Evolutionary conservation across 2,888 invertebrate species (phyloP), one percentile per base, ranked within the genome.

Genomic region (Tachystola acroxantha): DNA sequence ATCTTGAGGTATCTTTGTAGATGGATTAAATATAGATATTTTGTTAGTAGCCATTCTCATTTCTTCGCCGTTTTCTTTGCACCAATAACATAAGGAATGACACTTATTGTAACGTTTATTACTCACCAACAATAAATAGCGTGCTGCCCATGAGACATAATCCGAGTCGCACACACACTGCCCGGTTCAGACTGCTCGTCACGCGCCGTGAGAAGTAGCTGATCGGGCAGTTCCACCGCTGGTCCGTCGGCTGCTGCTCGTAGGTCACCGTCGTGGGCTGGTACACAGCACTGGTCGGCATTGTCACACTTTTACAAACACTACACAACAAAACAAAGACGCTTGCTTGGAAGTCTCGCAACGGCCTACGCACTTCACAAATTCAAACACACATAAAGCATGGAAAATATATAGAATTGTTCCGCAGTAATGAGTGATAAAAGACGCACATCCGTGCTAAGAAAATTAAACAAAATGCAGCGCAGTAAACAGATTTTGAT

Each of bases 261-360:
- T 93, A 93, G 37, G 92, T 92, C 48, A 93, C 92, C 49, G 93
- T 93, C 43, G 93, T 93, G 10, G 93, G 93, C 70, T 93, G 93
- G 77, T 93, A 93, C 32, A 93, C 93, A 42, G 93, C 92, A 66
- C 91, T 91, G 38, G 90, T 88, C 50, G 92, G 91, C 92, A 92
- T 92, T 68, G 75, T 88, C 56, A 51, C 39, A 38, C 34, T 43
- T 33, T 43, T 36, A 34, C 39, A 45, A 43, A 36, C 40, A 53
- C 42, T 54, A 48, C 46, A 53, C 52, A 44, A 49, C 32, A 45
- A 46, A 54, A 60, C 50, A 48, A 50, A 51, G 40, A 44, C 33
- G 31, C 12, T 29, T 13, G 24, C 34, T 16, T 16, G 3, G 3
- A 16, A 26, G 22, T 34, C 24, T 16, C 6, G 25, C 22, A 32